Base-by-base conservation (phyloP, 1,140 invertebrate species). In the Spodoptera litura region DNA sequence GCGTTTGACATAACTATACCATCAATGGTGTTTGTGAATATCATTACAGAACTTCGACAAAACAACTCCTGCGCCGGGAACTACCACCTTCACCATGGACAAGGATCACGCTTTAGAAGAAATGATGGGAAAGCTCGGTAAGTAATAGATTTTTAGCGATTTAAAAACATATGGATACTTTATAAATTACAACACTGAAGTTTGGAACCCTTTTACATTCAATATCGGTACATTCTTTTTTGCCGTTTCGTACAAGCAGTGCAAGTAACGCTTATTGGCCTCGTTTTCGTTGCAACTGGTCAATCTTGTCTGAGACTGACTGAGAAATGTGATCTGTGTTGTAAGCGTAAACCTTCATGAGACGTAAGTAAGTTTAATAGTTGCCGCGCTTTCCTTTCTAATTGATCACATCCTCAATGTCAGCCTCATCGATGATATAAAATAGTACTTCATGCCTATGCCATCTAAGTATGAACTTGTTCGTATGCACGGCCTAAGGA, bases 81-180 rank as follows among this genome's bases (percentile, higher is more conserved):
- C 55, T 20, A 77, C 70, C 31, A 62, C 72, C 78, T 4, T 35
- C 78, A 91, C 64, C 73, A 96, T 96, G 95, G 96, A 95, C 83
- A 95, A 96, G 73, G 96, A 97, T 89, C 95, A 93, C 75, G 96
- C 96, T 35, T 85, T 97, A 15, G 96, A 97, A 82, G 96, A 96
- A 77, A 95, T 97, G 80, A 96, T 97, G 96, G 95, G 95, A 13
- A 96, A 96, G 85, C 87, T 97, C 77, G 96, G 96, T 96, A 81
- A 96, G 95, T 94, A 35, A 2, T 35, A 12, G 13, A 27, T 58
- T n/a, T 61, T 62, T 64, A 72, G 59, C 61, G 27, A 68, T 35
- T 76, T 31, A 13, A 55, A 10, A 87, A 81, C 90, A 91, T 92
- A 91, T 92, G 89, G 84, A 77, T 81, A 82, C 79, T 77, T 44